Base-by-base conservation (phyloP, 2,888 invertebrate species). In the Cryptosula pallasiana region DNA sequence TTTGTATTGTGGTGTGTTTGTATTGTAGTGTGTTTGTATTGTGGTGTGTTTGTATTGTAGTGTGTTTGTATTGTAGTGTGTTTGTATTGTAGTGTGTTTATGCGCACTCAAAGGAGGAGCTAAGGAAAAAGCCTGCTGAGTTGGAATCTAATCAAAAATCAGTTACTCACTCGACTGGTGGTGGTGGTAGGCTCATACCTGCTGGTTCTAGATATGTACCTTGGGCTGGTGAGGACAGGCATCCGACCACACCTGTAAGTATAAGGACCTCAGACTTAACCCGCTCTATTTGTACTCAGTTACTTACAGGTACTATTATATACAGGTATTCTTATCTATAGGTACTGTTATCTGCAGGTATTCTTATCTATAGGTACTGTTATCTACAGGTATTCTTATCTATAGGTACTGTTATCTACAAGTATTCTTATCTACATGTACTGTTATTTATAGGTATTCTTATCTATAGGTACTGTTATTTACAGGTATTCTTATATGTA, bases 51-150 rank as follows among this genome's bases (percentile, higher is more conserved):
- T 45, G 20, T 45, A 5, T 45, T 45, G 45, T 45, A 45, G 45
- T 45, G 45, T 45, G 45, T 45, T 13, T 45, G 20, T 45, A 5
- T 45, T 45, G 45, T 45, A 45, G 45, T 45, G 45, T 45, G 45
- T 45, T 13, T 45, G 20, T 45, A 9, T 63, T 63, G 63, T 27
- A 63, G 63, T 63, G 63, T 32, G 63, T 63, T 2, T 63, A 63
- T 27, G 63, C 63, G 13, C 63, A 63, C 63, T 29, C 63, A 9
- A 63, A 63, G 63, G 63, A 63, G 5, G 63, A 63, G 32, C 34
- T 63, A 32, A 63, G 32, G 32, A 63, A 34, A 16, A 63, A 63
- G 34, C 63, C 63, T 2, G 27, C 32, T 13, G 63, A 63, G 32
- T 13, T 63, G 63, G 34, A 63, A 32, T 16, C 13, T 3, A 63